Conservation (phyloP, 1,140 invertebrate genomes). For the Drosophila fuyamai region DNA sequence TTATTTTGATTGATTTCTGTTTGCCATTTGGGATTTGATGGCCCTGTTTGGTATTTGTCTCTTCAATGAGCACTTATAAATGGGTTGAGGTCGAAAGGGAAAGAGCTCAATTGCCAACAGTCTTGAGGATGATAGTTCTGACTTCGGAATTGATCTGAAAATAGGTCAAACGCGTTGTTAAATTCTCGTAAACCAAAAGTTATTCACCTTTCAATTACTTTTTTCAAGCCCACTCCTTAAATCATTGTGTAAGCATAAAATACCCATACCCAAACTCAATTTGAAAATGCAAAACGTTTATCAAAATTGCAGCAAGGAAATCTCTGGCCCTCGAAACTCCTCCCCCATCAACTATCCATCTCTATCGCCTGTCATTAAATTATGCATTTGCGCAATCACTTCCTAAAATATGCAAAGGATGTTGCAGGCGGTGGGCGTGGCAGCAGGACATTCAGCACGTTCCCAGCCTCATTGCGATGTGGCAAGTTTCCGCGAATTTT, state of each 20-base stretch:
- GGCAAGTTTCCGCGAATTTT: constrained; percentile 55
- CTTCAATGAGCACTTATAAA: constrained; percentile 33
- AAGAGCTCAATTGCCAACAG: background rate
- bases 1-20: constrained; percentile 64
- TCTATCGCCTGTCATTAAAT: constrained; percentile 79
- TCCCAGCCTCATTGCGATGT: constrained; percentile 61
- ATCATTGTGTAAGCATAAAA: background rate
- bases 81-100: constrained; percentile 13
- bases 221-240: background rate
- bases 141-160: background rate
- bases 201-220: background rate
- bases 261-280: background rate
- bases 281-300: constrained; percentile 28
- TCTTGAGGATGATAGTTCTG: background rate
- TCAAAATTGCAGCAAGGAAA: constrained; percentile 50
- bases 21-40: constrained; percentile 47
- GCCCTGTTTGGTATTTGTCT: constrained; percentile 38
- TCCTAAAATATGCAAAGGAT: constrained; percentile 76
- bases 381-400: constrained; percentile 81
- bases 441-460: constrained; percentile 32
- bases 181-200: background rate
- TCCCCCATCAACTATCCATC: constrained; percentile 10
- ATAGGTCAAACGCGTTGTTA: no score
- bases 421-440: constrained; percentile 1
- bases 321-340: constrained; percentile 11